Base-by-base conservation (phyloP, 2,113 vertebrate species). In the Upupa epops region DNA sequence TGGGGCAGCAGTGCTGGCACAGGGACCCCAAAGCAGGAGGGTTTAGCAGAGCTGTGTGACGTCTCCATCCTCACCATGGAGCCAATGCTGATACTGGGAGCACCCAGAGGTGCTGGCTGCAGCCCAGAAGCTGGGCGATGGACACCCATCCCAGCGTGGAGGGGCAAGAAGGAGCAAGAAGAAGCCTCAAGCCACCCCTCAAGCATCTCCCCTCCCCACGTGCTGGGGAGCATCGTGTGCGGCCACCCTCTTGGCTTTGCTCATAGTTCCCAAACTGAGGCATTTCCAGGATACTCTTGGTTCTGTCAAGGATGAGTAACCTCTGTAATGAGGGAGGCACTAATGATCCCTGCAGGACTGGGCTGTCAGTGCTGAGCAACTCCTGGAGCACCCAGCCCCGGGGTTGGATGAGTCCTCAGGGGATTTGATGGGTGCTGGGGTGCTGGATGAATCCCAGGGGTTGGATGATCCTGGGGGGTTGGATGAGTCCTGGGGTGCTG, bases 251-350 rank as follows among this genome's bases (percentile, higher is more conserved):
- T 34, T 10, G 58, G 2, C 2, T 54, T 19, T n/a, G 2, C 52
- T 86, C 94, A 83, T 61, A 0, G 19, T 83, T 68, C 6, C 77
- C 92, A 81, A 92, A 86, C 80, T 17, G 1, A 92, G 92, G 92
- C 86, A 94, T 95, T 96, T 96, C 95, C 95, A 96, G 95, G 95
- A 94, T 94, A 96, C 93, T 95, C 94, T 55, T 24, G 65, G 20
- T 70, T 90, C 86, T 94, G 32, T 68, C 40, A 76, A 60, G 72
- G 29, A 18, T 96, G 95, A 96, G 89, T 94, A 92, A 95, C 10
- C 64, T 65, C 17, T 73, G 9, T 52, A 88, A 96, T 90, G 89
- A 94, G 73, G 73, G 34, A 74, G 20, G n/a, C 11, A 56, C 60
- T 96, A 86, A 95, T 36, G 73, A 90, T 36, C 52, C 76, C 95